A percentile compares a stretch with the other conserved stretches of the same genome.
phyloP scores from a whole-genome alignment of 1,140 invertebrate species.

The Lanistes nyassanus region DNA sequence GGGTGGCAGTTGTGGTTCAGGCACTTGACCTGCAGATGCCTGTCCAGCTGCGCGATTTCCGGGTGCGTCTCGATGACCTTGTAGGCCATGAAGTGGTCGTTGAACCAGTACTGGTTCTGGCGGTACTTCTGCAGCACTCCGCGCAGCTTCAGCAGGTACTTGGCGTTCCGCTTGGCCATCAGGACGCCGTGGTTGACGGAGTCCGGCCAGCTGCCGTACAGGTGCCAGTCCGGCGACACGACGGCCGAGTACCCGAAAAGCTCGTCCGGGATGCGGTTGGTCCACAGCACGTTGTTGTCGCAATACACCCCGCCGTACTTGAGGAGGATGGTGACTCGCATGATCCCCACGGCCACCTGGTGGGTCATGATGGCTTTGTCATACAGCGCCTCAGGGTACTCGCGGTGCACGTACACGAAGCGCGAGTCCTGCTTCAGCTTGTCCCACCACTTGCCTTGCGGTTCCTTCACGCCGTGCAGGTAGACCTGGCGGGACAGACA shows the following conservation, averaged over 20 bases:
- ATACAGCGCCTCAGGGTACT: constrained; percentile 36
- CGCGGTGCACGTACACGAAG: constrained; percentile 38
- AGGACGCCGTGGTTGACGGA: constrained; percentile 38
- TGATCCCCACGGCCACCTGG: constrained; percentile 30
- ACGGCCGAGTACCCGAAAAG: constrained; percentile 33
- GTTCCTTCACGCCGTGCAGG: constrained; percentile 38
- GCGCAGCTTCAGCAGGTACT: constrained; percentile 36
- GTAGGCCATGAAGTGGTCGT: constrained; percentile 40
- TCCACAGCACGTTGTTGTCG: constrained; percentile 31
- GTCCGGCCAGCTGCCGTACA: constrained; percentile 40
- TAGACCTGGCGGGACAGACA: constrained; percentile 29
- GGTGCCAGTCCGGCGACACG: constrained; percentile 39
- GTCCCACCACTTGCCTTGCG: constrained; percentile 38
- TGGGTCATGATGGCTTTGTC: constrained; percentile 33
- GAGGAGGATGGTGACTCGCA: constrained; percentile 34
- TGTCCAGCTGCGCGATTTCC: constrained; percentile 24
- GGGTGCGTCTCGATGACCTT: constrained; percentile 33
- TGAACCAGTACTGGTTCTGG: constrained; percentile 34
- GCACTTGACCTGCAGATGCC: constrained; percentile 39
- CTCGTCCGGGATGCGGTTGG: constrained; percentile 8
- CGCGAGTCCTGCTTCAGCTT: constrained; percentile 26
- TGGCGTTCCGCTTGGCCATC: constrained; percentile 37
- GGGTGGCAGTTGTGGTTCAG: constrained; percentile 42
- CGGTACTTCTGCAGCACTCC: constrained; percentile 28
- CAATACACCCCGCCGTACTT: constrained; percentile 43